Conservation (phyloP, 2,888 invertebrate species). For the Axea sp. region DNA sequence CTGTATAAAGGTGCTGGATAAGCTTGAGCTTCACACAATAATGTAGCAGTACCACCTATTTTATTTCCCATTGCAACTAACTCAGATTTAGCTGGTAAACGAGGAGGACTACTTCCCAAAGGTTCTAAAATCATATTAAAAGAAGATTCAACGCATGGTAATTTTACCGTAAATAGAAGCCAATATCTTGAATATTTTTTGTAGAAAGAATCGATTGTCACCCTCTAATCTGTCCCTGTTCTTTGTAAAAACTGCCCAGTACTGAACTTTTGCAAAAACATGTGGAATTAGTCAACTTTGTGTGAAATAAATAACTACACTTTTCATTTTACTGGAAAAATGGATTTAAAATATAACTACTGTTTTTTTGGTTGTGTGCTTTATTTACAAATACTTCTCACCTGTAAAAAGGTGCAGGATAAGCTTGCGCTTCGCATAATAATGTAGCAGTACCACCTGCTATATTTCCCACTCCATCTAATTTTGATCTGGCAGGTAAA, state of each 20-base stretch:
- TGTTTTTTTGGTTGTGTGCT: too few relatives aligned
- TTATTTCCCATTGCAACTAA: conserved; percentile 68
- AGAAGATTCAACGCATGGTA: too few relatives aligned
- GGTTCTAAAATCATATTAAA: conserved; percentile 79
- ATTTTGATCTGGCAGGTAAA: conserved; percentile 80
- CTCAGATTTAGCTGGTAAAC: conserved; percentile 80
- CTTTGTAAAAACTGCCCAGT: too few relatives aligned
- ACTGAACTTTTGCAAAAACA: too few relatives aligned
- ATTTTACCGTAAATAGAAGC: background rate
- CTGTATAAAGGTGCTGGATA: conserved; percentile 83
- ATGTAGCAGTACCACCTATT: conserved; percentile 67
- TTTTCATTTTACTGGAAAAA: too few relatives aligned
- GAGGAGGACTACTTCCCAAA: conserved; percentile 81
- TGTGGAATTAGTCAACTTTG: too few relatives aligned
- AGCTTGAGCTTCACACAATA: conserved; percentile 85
- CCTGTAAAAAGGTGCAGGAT: conserved; percentile 84
- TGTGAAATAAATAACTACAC: too few relatives aligned
- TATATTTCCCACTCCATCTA: conserved; percentile 71
- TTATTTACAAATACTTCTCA: conserved; percentile 61
- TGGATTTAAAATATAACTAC: too few relatives aligned
- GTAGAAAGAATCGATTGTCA: background rate
- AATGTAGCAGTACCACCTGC: conserved; percentile 69
- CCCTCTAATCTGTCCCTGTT: background rate
- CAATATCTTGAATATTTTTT: conserved; percentile 20
- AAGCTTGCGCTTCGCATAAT: conserved; percentile 86